A percentile compares a stretch with the other conserved stretches of the same genome.
These are phyloP conservation scores for Albula goreensis DNA, from an alignment of 2,113 vertebrate species.

Conservation along the genomic window DNA sequence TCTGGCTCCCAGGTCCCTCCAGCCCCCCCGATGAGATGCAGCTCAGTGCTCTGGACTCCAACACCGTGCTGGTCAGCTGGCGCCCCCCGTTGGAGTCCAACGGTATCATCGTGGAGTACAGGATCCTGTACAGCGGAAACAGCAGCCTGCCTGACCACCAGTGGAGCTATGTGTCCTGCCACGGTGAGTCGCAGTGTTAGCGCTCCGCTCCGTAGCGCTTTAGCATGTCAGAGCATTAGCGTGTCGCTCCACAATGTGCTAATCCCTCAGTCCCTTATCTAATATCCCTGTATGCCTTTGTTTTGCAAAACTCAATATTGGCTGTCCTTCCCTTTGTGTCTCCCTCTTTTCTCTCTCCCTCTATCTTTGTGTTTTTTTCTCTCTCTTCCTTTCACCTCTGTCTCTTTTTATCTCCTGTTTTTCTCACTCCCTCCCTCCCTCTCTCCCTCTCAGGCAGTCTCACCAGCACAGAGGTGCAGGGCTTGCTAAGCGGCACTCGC, in stretches of 20 bases:
- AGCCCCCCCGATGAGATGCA: conserved; percentile 87
- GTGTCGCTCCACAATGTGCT: too few relatives aligned
- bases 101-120: conserved; percentile 86
- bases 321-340: too few relatives aligned
- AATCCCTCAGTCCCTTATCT: too few relatives aligned
- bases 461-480: conserved; percentile 83
- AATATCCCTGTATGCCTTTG: too few relatives aligned
- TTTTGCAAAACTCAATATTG: too few relatives aligned
- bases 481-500: conserved; percentile 79
- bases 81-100: conserved; percentile 90
- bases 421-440: conserved; percentile 11
- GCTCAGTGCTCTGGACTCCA: conserved; percentile 82
- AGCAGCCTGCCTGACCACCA: conserved; percentile 81
- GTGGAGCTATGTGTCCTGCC: conserved; percentile 86
- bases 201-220: not conserved
- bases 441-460: conserved; percentile 74
- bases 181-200: conserved; percentile 70
- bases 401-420: not conserved
- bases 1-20: conserved; percentile 76
- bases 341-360: not conserved
- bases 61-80: conserved; percentile 89
- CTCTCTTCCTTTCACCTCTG: not conserved
- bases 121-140: conserved; percentile 85
- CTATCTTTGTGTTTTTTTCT: not conserved
- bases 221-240: not conserved